These are phyloP conservation scores for Andrena bicolor DNA, from an alignment of 2,888 invertebrate species.

Conservation along the genomic window DNA sequence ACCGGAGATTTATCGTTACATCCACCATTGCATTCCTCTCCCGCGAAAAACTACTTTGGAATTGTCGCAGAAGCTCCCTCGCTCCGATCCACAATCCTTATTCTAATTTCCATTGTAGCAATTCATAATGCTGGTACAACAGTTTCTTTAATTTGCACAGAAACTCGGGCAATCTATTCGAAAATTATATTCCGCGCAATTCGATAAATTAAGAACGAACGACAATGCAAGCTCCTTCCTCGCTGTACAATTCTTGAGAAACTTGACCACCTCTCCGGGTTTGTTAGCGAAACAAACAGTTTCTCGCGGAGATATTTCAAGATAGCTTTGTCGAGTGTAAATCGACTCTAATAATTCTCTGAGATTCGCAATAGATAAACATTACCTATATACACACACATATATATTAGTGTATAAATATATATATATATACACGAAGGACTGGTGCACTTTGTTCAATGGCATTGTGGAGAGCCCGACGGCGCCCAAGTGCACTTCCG, in stretches of 20 bases:
- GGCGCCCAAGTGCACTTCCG: constrained; percentile 75
- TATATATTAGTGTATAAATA: neutral
- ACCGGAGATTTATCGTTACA: constrained; percentile 20
- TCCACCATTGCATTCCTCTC: neutral
- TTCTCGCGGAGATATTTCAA: neutral
- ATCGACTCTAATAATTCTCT: constrained; percentile 38
- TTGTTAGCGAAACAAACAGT: neutral
- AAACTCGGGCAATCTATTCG: neutral
- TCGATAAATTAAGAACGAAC: too few relatives aligned
- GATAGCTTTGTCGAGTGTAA: neutral
- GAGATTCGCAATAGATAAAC: constrained; percentile 48
- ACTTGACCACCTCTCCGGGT: neutral
- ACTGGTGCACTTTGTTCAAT: constrained; percentile 71
- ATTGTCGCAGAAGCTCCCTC: neutral
- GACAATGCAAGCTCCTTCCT: neutral
- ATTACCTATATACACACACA: constrained; percentile 15
- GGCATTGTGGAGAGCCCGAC: constrained; percentile 67
- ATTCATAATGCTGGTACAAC: neutral
- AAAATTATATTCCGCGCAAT: too few relatives aligned
- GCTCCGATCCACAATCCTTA: neutral
- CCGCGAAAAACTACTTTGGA: constrained; percentile 2
- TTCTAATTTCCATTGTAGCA: neutral
- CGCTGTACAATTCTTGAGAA: neutral
- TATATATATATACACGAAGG: constrained; percentile 28
- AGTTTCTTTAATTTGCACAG: neutral